phyloP scores from a whole-genome alignment of 2,113 vertebrate species.

The Misgurnus mizolepis region DNA sequence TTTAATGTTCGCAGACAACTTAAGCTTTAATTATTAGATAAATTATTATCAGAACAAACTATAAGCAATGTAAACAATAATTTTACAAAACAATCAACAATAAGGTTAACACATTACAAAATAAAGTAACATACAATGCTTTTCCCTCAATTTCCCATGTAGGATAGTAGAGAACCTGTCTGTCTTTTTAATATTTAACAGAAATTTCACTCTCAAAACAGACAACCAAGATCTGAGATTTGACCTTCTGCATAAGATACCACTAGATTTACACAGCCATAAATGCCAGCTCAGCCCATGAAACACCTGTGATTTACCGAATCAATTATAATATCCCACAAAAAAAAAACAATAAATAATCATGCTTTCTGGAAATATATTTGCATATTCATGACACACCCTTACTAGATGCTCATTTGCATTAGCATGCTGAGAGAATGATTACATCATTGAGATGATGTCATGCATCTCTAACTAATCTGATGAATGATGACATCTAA shows the following conservation, averaged over 20 bases:
- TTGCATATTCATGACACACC: slow-evolving; percentile 48
- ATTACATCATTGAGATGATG: slow-evolving; percentile 42
- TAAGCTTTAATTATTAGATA: too few relatives aligned
- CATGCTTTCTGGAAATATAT: slow-evolving; percentile 26
- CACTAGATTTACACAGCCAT: slow-evolving; percentile 33
- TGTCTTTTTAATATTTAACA: too few relatives aligned
- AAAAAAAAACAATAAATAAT: background rate
- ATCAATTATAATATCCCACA: background rate
- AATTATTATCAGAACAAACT: too few relatives aligned
- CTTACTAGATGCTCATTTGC: slow-evolving; percentile 47
- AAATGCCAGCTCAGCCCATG: slow-evolving; percentile 6
- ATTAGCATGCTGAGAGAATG: slow-evolving; percentile 39
- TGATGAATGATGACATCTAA: slow-evolving; percentile 31
- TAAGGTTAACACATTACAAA: too few relatives aligned
- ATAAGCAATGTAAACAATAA: too few relatives aligned
- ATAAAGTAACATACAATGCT: too few relatives aligned
- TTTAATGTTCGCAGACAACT: too few relatives aligned
- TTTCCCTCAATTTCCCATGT: too few relatives aligned
- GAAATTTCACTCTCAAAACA: too few relatives aligned
- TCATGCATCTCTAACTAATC: slow-evolving; percentile 35
- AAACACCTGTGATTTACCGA: background rate
- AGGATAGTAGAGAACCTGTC: too few relatives aligned
- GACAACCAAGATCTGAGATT: background rate
- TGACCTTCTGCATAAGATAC: background rate
- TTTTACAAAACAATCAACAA: too few relatives aligned